Evolutionary conservation across 2,888 invertebrate species (phyloP), one percentile per base, ranked within the genome.

Genomic region (Melikaiella ostensackeni): DNA sequence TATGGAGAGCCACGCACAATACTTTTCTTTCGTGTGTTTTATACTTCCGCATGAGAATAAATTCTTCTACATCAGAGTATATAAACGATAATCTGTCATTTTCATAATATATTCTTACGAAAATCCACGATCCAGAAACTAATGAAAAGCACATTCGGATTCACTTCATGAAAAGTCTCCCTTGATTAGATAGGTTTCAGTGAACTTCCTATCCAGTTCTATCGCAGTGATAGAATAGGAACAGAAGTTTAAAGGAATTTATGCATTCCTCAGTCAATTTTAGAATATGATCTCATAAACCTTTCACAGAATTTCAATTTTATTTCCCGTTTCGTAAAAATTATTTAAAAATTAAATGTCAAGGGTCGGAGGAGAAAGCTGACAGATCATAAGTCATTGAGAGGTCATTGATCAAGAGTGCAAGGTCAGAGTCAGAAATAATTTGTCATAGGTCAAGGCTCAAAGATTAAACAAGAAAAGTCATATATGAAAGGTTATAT

Each of bases 121-220:
- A n/a, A 55, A 9, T 19, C 9, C 19, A 21, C 21, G 4, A 21
- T 8, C 9, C 55, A n/a, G 77, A 75, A n/a, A 76, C 78, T 78
- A 80, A 80, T 79, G 66, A 73, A 21, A 21, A 55, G 11, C 73
- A 79, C 78, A 62, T 91, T 89, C 80, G 81, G 85, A 61, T 79
- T 91, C 76, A 84, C 84, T 35, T 87, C 88, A 78, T 75, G 61
- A 50, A 61, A 76, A 38, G 50, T 63, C 38, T 75, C 42, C 11
- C n/a, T n/a, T 50, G n/a, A 50, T 50, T 7, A 50, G 19, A 50
- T 50, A 50, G 1, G 46, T 50, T n/a, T n/a, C 1, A n/a, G n/a
- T 8, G 7, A 19, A 46, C 5, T 46, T 46, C 6, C 7, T 46
- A n/a, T 19, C n/a, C n/a, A n/a, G 16, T 46, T 46, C 19, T 7